Base-by-base conservation (phyloP, 1,140 invertebrate species). In the Drosophila murphyi region DNA sequence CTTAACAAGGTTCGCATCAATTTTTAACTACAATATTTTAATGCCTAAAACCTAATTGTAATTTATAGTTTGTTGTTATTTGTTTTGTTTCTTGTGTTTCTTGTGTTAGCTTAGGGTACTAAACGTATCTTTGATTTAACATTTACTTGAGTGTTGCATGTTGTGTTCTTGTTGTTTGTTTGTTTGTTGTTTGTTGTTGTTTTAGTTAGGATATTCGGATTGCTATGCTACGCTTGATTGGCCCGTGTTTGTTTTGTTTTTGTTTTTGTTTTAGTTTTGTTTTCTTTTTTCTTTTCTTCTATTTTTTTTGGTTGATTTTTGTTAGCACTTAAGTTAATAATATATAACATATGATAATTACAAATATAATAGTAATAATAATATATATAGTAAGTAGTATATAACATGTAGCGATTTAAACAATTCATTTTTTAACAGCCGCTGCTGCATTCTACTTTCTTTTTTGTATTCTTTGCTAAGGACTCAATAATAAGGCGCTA, bases 81-180 rank as follows among this genome's bases (percentile, higher is more conserved):
- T 72, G 29, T 73, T 70, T 54, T 54, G 37, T 72, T 63, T 39
- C 37, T 20, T 57, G 56, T 70, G 41, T 43, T 41, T 3, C 20
- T 61, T 55, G 20, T 20, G 20, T 20, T 34, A 29, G 35, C 72
- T 85, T 80, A 85, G 2, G 3, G 12, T 80, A 60, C 69, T 86
- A 86, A 62, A 86, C 68, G 71, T 87, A 82, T 86, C 82, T 88
- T 86, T 86, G 83, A 88, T 86, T 82, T 86, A 87, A 87, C 79
- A 86, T 63, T 82, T 87, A 78, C 76, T 87, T 87, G 82, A 82
- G 82, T 80, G 82, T 79, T 59, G 61, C 70, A 45, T 65, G 54
- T 68, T 79, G 56, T 60, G 69, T 59, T 55, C 41, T 57, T 45
- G 67, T 52, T 47, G 52, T 54, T 48, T 32, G 41, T 72, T 72